Evolutionary conservation across 2,797 vertebrate genomes (phyloP), one percentile per base, ranked within the genome.

Genomic region (Rallus crepitans): DNA sequence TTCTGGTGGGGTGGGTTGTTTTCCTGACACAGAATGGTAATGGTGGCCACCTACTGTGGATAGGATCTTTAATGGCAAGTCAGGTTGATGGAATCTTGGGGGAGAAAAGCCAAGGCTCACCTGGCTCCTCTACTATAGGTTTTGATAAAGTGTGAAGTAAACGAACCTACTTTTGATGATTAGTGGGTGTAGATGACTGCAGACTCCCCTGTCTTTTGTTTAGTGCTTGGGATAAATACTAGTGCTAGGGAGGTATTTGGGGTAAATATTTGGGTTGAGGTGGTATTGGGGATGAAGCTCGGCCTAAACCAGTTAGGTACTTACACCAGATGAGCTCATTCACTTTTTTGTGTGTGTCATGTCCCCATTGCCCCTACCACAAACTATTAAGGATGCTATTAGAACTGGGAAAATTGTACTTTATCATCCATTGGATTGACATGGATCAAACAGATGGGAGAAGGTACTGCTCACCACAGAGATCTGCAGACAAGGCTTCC

Each of bases 111-210:
- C 27, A 37, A 48, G 23, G 53, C 47, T 55, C 27, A 37, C 39
- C 11, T 55, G 65, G 11, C 23, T 65, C 21, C 27, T 71, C 78
- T 2, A 4, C 39, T 53, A 2, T 9, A 35, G 53, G 15, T 11
- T 71, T 56, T 61, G 24, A 60, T 37, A 6, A 40, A 48, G 47
- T 27, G 30, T 48, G 31, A 59, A 59, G 42, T 35, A 42, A 64
- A 73, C 0, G 1, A 57, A 48, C 28, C 19, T 61, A 1, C 28
- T 77, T 8, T 23, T 66, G 42, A 18, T 71, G 17, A 16, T 71
- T 31, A 13, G 0, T 42, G 23, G 8, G 10, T 3, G 3, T 5
- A 31, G 16, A 17, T 24, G 64, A 7, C 6, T 42, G 47, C 71
- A 35, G 21, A 27, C 19, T 65, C 12, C 27, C 1, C 5, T 27